Evolutionary conservation across 2,888 invertebrate genomes (phyloP).

Genomic region (Nudaria mundana): DNA sequence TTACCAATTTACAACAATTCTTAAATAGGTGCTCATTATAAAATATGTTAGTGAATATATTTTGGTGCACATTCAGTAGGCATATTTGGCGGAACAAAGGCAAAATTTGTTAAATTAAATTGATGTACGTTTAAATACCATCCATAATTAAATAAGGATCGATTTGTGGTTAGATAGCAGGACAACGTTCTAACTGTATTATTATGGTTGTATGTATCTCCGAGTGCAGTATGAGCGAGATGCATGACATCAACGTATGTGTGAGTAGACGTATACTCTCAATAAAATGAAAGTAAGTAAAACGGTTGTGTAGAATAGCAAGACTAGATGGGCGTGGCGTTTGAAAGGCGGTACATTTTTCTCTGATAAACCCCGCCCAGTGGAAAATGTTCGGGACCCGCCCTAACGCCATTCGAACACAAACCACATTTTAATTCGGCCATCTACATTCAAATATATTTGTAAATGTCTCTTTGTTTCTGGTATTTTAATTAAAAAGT

Average conservation of each 20-base stretch:
- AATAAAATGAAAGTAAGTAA: constrained; percentile 48
- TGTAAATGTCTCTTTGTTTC: no score
- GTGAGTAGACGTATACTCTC: constrained; percentile 18
- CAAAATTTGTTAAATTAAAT: no score
- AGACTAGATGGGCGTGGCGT: constrained; percentile 62
- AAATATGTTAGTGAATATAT: no score
- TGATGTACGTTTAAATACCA: no score
- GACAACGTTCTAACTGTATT: not conserved
- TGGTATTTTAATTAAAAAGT: no score
- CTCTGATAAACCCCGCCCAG: constrained; percentile 70
- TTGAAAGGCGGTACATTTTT: constrained; percentile 72
- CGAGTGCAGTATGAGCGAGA: constrained; percentile 4
- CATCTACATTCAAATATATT: constrained; percentile 21
- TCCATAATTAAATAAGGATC: no score
- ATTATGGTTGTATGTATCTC: not conserved
- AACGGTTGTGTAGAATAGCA: constrained; percentile 47
- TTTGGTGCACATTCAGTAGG: no score
- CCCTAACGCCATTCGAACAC: constrained; percentile 63
- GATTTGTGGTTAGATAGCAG: no score
- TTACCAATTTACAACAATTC: no score
- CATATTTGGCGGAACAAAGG: no score
- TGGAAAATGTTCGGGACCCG: constrained; percentile 53
- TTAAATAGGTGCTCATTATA: no score
- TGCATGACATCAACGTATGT: constrained; percentile 11
- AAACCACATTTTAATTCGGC: constrained; percentile 23